Evolutionary conservation across 2,888 invertebrate species (phyloP).

Genomic region (Drosophila greeni): DNA sequence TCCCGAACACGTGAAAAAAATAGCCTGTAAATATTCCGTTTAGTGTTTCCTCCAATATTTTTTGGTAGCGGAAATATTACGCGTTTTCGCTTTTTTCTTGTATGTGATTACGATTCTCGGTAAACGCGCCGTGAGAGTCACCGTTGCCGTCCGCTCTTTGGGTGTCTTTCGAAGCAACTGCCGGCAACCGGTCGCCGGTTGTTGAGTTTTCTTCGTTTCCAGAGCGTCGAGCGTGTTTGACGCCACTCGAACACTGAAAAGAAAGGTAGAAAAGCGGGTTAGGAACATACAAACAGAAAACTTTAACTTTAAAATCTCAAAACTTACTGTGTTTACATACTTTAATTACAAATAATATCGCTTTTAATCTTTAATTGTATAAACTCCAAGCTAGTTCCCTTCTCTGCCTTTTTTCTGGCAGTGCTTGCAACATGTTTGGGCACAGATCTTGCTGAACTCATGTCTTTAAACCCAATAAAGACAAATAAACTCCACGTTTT

Average conservation of each 20-base stretch:
- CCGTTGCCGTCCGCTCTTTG: conserved; percentile 1
- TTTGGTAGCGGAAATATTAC: not conserved
- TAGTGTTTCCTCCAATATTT: conserved; percentile 1
- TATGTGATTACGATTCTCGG: not conserved
- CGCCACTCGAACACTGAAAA: not conserved
- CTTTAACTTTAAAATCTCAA: too few relatives aligned
- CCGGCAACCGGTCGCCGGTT: conserved; percentile 4
- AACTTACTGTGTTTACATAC: too few relatives aligned
- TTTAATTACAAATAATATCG: too few relatives aligned
- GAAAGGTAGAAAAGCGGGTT: not conserved
- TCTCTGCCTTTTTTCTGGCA: not conserved
- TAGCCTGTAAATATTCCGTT: not conserved
- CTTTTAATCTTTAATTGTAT: not conserved
- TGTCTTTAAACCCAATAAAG: not conserved
- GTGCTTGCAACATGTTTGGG: conserved; percentile 7
- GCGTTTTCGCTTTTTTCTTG: not conserved
- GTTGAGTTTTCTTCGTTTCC: conserved; percentile 15
- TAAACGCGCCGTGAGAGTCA: not conserved
- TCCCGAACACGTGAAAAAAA: conserved; percentile 30
- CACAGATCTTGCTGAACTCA: not conserved
- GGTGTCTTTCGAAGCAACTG: conserved; percentile 10
- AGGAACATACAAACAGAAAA: too few relatives aligned
- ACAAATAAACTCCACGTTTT: conserved; percentile 5
- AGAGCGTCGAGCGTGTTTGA: conserved; percentile 1
- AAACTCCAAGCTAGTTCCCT: not conserved